phyloP scores from a whole-genome alignment of 2,888 invertebrate species.

The Selenia dentaria region DNA sequence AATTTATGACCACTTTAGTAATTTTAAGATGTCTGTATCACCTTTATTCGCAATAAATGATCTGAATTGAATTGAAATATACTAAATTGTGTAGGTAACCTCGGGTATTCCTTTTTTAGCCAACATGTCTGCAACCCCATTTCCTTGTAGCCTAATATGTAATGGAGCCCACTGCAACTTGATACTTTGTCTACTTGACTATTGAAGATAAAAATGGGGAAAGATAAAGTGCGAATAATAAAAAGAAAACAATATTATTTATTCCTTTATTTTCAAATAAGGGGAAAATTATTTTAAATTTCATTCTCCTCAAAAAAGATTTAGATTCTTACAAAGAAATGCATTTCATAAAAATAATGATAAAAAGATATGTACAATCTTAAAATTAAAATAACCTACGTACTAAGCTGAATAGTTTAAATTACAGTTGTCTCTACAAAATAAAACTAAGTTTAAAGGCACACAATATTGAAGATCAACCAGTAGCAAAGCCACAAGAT shows the following conservation, averaged over 20 bases:
- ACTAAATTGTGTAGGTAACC: too few species aligned
- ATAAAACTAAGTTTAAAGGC: slow-evolving; percentile 62
- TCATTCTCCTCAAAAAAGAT: slow-evolving; percentile 69
- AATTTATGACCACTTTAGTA: too few species aligned
- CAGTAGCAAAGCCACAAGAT: slow-evolving; percentile 6
- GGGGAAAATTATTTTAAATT: slow-evolving; percentile 77
- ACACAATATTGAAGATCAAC: slow-evolving; percentile 50
- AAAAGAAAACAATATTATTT: slow-evolving; percentile 62
- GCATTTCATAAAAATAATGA: slow-evolving; percentile 81
- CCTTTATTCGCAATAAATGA: too few species aligned
- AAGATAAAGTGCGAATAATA: too few species aligned
- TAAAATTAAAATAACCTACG: slow-evolving; percentile 41
- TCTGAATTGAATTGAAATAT: too few species aligned
- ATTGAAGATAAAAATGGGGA: too few species aligned
- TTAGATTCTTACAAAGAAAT: slow-evolving; percentile 77
- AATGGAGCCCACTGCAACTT: too few species aligned
- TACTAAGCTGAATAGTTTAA: slow-evolving; percentile 63
- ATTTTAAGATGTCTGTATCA: too few species aligned
- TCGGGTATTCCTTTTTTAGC: too few species aligned
- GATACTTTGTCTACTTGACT: too few species aligned
- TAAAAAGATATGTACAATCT: slow-evolving; percentile 76
- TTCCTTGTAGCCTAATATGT: too few species aligned
- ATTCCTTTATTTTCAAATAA: slow-evolving; percentile 82
- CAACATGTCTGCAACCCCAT: too few species aligned
- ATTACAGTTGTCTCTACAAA: slow-evolving; percentile 61